Conservation (phyloP, 53 echinoderm and acorn worm genomes). For the Crossaster papposus region DNA sequence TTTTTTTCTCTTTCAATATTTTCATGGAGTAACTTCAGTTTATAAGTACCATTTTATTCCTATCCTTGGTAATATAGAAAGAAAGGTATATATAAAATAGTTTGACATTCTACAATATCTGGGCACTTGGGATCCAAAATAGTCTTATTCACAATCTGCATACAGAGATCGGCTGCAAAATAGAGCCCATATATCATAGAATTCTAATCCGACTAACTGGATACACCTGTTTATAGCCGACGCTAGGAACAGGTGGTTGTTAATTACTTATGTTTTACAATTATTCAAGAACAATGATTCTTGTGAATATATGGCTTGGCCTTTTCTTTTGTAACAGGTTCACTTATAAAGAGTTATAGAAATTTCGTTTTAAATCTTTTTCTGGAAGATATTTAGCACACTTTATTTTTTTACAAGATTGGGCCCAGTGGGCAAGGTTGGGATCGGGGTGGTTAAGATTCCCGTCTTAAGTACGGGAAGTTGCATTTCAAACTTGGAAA, state of each 20-base stretch:
- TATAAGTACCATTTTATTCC: constrained; percentile 63
- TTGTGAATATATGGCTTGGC: constrained; percentile 60
- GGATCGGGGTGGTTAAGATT: background rate
- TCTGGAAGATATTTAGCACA: constrained; percentile 43
- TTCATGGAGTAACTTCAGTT: constrained; percentile 48
- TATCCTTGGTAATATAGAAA: constrained; percentile 45
- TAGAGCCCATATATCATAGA: constrained; percentile 60
- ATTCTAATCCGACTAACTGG: constrained; percentile 24
- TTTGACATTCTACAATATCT: constrained; percentile 57
- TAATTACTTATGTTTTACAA: constrained; percentile 47
- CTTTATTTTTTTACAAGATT: constrained; percentile 52
- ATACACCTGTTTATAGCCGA: constrained; percentile 10
- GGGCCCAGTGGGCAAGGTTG: constrained; percentile 47
- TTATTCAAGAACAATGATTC: constrained; percentile 60
- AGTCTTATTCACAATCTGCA: constrained; percentile 55
- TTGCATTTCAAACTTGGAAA: constrained; percentile 4
- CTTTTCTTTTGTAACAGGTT: constrained; percentile 55
- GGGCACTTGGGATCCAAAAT: constrained; percentile 62
- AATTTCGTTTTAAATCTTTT: constrained; percentile 66
- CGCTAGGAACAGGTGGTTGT: background rate
- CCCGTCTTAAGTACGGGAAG: background rate
- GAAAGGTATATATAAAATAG: constrained; percentile 64
- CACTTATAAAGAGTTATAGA: constrained; percentile 64
- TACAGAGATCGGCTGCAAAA: constrained; percentile 43
- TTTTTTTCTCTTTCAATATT: constrained; percentile 55